Evolutionary conservation across 2,113 vertebrate species (phyloP), one percentile per base, ranked within the genome.

Genomic region (Leucopsar rothschildi): DNA sequence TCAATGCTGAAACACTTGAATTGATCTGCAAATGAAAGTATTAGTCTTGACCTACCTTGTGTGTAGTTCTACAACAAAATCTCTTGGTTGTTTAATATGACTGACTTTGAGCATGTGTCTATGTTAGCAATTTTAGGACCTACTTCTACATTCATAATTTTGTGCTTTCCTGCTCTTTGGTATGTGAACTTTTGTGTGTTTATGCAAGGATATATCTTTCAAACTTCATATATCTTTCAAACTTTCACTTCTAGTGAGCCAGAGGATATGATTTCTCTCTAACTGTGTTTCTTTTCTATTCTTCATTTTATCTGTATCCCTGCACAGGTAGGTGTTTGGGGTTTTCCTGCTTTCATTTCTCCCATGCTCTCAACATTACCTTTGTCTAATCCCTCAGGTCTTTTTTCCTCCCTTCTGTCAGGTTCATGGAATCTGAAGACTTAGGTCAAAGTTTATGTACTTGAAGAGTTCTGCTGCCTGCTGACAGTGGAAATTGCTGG

Each of bases 401-500:
- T 50, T 65, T 73, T 79, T 86, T 86, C 40, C 47, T 88, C 55
- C 42, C 52, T 33, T 61, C 59, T 93, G 66, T 92, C 87, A 93
- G 35, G 52, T 93, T 94, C 39, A 44, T 91, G 6, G 81, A 82
- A 92, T 85, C 80, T 94, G 79, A 96, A 90, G 73, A 71, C 47
- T 70, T 93, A 66, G 88, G 55, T 73, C 72, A 28, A 52, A 81
- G 47, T 87, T 91, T 82, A 25, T 75, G 66, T 87, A 69, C 79
- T 66, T 82, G 44, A 88, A 82, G 79, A 92, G 71, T 94, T 95
- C 82, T 94, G 89, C 83, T 90, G 50, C 93, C 85, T 95, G 84
- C 95, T 96, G 95, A 82, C 96, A 96, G 80, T 87, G 87, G 61
- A 97, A 96, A 96, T 97, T 97, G 94, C 60, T 85, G 92, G 82